Evolutionary conservation across 2,888 invertebrate species (phyloP).

Genomic region (Barypeithes pellucidus): DNA sequence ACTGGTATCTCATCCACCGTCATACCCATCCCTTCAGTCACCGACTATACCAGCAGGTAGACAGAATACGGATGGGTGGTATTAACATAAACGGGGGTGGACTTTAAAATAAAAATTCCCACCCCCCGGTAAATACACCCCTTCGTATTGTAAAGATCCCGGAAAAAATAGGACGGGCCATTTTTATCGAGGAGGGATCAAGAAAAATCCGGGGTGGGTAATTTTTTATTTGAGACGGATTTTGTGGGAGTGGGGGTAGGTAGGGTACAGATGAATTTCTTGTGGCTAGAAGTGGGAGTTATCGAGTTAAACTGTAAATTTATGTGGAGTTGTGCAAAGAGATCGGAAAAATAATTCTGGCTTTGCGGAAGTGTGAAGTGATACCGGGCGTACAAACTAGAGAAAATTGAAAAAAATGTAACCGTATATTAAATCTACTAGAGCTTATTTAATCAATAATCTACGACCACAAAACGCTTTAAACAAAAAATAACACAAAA

Average conservation of each 20-base stretch:
- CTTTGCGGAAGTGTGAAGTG: no score
- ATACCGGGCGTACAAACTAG: no score
- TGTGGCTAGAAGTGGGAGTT: neutral
- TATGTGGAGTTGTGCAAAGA: no score
- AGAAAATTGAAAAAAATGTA: no score
- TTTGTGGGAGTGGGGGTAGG: slow-evolving; percentile 8
- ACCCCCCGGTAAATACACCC: slow-evolving; percentile 23
- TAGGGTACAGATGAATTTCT: neutral
- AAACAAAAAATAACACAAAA: slow-evolving; percentile 10
- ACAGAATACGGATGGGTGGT: slow-evolving; percentile 50
- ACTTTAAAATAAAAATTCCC: slow-evolving; percentile 33
- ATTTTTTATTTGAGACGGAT: slow-evolving; percentile 52
- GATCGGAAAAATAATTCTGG: no score
- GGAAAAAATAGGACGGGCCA: slow-evolving; percentile 64
- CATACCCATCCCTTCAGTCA: neutral
- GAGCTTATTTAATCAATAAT: no score
- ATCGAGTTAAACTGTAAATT: neutral
- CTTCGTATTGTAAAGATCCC: slow-evolving; percentile 56
- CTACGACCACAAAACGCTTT: neutral
- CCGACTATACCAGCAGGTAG: slow-evolving; percentile 49
- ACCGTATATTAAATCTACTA: no score
- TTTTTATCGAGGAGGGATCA: slow-evolving; percentile 64
- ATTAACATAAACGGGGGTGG: slow-evolving; percentile 50
- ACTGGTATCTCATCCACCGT: neutral
- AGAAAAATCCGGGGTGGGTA: slow-evolving; percentile 60